Base-by-base conservation (phyloP, 2,888 invertebrate genomes). In the Itoplectis maculator region DNA sequence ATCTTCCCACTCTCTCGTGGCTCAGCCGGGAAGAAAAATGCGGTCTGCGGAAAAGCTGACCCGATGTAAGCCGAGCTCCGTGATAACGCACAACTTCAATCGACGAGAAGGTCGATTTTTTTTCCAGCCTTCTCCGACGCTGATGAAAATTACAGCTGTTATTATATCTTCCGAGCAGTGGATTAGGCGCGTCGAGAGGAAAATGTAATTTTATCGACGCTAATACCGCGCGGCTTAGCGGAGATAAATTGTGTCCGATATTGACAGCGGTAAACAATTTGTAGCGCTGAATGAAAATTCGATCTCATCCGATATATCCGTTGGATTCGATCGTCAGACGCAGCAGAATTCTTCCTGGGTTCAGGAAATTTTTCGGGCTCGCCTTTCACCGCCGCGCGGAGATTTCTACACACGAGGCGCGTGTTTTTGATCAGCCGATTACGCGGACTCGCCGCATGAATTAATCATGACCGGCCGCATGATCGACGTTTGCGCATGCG, bases 351-450 rank as follows among this genome's bases (percentile, higher is more conserved):
- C 11, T 29, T 56, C 11, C 13, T 29, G 1, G 13, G 11, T 11
- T 29, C 56, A 56, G n/a, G n/a, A n/a, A 5, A 11, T 61, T 61
- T 37, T 15, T 40, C 18, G 37, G 9, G 37, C 37, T 61, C 37
- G 37, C 35, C 61, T 37, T 18, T 23, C 37, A 8, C 40, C 61
- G 4, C 0, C 15, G 23, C 15, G 23, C 40, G 4, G 23, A 61
- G 37, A 61, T 61, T 61, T 61, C 61, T 18, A 5, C n/a, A n/a
- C n/a, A n/a, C 40, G 61, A 40, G 61, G n/a, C 37, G 37, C 15
- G 56, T 59, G 29, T 47, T 66, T 74, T 68, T 66, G 73, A 79
- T 79, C 51, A 54, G 61, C 42, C 68, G 74, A 74, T 79, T 69
- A 73, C 47, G 56, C 79, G 40, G 47, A n/a, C 51, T 68, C 68